Evolutionary conservation across 2,888 invertebrate species (phyloP).

Genomic region (Cheilosia soror): DNA sequence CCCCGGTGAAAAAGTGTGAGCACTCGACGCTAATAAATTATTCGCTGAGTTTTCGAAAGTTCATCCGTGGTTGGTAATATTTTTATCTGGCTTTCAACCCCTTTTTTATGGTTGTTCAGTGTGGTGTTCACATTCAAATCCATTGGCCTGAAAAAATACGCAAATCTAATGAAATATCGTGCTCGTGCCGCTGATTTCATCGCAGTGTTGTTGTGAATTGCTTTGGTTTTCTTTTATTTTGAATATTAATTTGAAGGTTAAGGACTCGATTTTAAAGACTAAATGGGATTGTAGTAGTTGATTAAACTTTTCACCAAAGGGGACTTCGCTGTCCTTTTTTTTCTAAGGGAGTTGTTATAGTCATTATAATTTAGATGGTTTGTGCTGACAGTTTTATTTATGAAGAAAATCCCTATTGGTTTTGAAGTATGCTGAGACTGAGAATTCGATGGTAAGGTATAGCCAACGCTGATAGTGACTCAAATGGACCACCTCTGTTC

Average conservation of each 20-base stretch:
- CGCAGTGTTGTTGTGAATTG: conserved; percentile 8
- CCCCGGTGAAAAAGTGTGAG: conserved; percentile 31
- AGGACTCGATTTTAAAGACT: conserved; percentile 34
- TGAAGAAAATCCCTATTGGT: too few relatives aligned
- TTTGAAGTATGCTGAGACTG: too few relatives aligned
- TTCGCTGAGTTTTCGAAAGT: conserved; percentile 68
- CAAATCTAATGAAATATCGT: conserved; percentile 70
- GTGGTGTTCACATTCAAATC: conserved; percentile 50
- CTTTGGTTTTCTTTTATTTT: conserved; percentile 7
- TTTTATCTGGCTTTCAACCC: conserved; percentile 73
- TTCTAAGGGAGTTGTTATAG: too few relatives aligned
- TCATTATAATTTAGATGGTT: too few relatives aligned
- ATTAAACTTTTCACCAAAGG: background rate
- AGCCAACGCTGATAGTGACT: too few relatives aligned
- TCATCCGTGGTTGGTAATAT: conserved; percentile 55
- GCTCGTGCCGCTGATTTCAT: conserved; percentile 28
- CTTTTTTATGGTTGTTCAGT: conserved; percentile 65
- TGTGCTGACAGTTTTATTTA: too few relatives aligned
- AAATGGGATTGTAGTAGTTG: background rate
- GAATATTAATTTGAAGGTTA: conserved; percentile 12
- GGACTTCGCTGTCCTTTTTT: background rate
- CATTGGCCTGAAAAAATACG: conserved; percentile 71
- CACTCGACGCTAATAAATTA: conserved; percentile 64
- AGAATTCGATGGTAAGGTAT: too few relatives aligned
- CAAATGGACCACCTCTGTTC: too few relatives aligned